Base-by-base conservation (phyloP, 2,888 invertebrate genomes). In the Pycnomerus fuliginosus region DNA sequence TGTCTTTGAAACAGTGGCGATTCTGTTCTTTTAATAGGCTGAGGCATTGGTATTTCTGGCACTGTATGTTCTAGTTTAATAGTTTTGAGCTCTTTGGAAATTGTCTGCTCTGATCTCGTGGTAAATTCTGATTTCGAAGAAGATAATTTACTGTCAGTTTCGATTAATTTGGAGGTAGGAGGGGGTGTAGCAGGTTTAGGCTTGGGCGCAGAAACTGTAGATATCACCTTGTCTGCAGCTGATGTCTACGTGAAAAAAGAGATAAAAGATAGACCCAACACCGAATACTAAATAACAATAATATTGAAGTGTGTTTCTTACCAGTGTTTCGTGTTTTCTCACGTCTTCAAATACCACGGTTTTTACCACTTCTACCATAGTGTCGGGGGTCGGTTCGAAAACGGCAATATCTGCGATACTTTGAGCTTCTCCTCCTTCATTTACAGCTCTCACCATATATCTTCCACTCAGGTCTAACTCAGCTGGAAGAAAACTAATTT, bases 371-470 rank as follows among this genome's bases (percentile, higher is more conserved):
- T 83, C 83, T 10, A 82, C 76, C 80, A 82, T 79, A 8, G 81
- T 80, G 52, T 83, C 82, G 0, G 82, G 83, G 3, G 82, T 80
- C 34, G 83, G 82, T 60, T 85, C 85, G 50, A 83, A 76, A 20
- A 89, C 84, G 42, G 83, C 81, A 54, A 89, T 83, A 63, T 88
- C 87, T 4, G 88, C 88, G 50, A 85, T 84, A 69, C 87, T 86
- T 66, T 84, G 82, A n/a, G 87, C 86, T 71, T 87, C 87, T n/a
- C 88, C 88, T 11, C 84, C 86, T 34, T 82, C 77, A 65, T 89
- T 89, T 1, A 78, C 78, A 5, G 87, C 88, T 52, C 78, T 76
- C 8, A 85, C 85, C 80, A 83, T 85, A 60, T 85, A 88, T 59
- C 86, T 83, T 33, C 90, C 90, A 40, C 82, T 80, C 69, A 92